These are phyloP conservation scores for Megaleporinus macrocephalus DNA, from an alignment of 2,113 vertebrate genomes.

Conservation along the genomic window DNA sequence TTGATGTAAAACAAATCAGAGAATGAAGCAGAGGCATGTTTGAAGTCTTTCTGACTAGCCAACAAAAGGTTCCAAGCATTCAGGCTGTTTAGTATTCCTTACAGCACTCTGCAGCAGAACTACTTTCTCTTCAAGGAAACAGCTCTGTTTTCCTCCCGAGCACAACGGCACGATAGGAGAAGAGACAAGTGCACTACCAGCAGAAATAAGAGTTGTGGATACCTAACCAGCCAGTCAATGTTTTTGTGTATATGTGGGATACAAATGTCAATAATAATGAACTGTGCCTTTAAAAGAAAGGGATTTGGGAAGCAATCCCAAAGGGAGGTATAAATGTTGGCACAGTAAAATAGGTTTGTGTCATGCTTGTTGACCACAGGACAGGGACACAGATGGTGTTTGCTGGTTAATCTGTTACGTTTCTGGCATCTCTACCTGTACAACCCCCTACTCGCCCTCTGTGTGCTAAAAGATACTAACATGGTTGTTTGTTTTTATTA, in stretches of 20 bases:
- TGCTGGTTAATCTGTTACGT: conserved; percentile 51
- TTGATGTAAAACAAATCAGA: too few relatives aligned
- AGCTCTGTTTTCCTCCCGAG: background rate
- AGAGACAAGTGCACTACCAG: background rate
- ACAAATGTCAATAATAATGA: background rate
- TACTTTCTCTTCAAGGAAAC: background rate
- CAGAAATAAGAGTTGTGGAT: background rate
- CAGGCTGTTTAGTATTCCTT: background rate
- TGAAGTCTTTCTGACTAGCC: too few relatives aligned
- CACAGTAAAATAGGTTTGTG: conserved; percentile 31
- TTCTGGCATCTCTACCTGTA: conserved; percentile 53
- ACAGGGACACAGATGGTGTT: conserved; percentile 65
- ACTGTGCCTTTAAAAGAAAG: conserved; percentile 26
- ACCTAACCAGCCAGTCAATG: background rate
- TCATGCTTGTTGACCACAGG: conserved; percentile 57
- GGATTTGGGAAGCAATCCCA: background rate
- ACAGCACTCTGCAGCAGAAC: background rate
- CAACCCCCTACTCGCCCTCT: conserved; percentile 7
- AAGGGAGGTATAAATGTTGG: conserved; percentile 20
- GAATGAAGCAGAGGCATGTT: too few relatives aligned
- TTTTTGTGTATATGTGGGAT: background rate
- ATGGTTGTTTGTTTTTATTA: background rate
- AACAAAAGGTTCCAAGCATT: background rate
- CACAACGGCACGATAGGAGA: background rate
- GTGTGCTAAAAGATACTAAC: background rate